A percentile compares a stretch with the other conserved stretches of the same genome.
These are phyloP conservation scores for Melitaea athalia DNA, from an alignment of 2,888 invertebrate species.

Conservation along the genomic window DNA sequence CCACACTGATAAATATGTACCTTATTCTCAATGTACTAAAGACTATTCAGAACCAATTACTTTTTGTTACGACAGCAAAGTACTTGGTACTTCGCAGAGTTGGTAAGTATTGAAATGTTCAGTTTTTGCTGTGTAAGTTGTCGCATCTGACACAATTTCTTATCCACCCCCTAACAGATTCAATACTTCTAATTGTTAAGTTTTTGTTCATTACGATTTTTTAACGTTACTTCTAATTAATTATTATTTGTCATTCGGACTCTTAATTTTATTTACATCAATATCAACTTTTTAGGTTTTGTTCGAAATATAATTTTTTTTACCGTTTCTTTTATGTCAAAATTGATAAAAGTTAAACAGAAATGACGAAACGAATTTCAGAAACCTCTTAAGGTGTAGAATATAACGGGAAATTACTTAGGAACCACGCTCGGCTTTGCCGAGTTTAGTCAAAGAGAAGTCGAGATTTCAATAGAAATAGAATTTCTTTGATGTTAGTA, in stretches of 20 bases:
- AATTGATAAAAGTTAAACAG: conserved; percentile 31
- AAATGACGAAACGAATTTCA: conserved; percentile 26
- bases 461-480: conserved; percentile 57
- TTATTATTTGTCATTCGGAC: conserved; percentile 9
- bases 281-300: conserved; percentile 13
- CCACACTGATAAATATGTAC: conserved; percentile 41
- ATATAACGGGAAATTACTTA: conserved; percentile 57
- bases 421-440: conserved; percentile 58
- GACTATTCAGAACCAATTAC: conserved; percentile 32
- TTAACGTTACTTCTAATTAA: conserved; percentile 6
- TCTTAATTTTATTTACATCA: conserved; percentile 8
- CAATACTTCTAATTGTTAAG: conserved; percentile 19
- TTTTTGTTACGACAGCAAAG: conserved; percentile 20
- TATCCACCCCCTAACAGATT: conserved; percentile 21
- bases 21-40: conserved; percentile 43
- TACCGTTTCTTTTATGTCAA: conserved; percentile 11
- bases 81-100: conserved; percentile 25
- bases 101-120: conserved; percentile 47
- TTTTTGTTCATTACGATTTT: conserved; percentile 17
- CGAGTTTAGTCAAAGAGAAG: conserved; percentile 57
- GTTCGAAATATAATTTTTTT: neutral
- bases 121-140: conserved; percentile 50
- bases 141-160: conserved; percentile 43
- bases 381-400: conserved; percentile 40
- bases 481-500: conserved; percentile 63